Percentiles rank a stretch among this genome's conserved stretches.
Conservation (phyloP, 1,140 invertebrate species). For the Scaptomyza pallida region DNA sequence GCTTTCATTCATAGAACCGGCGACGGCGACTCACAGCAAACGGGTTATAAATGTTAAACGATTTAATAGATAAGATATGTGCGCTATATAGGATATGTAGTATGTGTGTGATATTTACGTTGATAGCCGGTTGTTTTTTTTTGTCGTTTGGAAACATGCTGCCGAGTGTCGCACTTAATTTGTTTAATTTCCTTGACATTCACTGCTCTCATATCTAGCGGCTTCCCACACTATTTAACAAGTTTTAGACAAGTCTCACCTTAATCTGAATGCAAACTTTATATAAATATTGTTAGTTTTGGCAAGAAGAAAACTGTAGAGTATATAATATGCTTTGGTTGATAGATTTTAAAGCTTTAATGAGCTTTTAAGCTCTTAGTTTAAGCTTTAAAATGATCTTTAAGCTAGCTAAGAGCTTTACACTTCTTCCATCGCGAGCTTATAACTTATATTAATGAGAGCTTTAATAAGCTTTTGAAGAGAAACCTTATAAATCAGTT, state of each 20-base stretch:
- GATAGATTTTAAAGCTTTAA: too few relatives aligned
- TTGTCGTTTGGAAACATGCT: conserved; percentile 57
- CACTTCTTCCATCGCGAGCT: too few relatives aligned
- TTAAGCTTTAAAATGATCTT: too few relatives aligned
- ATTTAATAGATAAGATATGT: conserved; percentile 78
- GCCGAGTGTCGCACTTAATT: conserved; percentile 77
- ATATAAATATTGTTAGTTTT: too few relatives aligned
- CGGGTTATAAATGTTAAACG: conserved; percentile 79
- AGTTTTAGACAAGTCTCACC: conserved; percentile 7
- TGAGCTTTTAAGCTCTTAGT: too few relatives aligned
- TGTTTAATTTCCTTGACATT: conserved; percentile 58
- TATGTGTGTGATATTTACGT: conserved; percentile 23
- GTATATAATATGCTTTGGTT: too few relatives aligned
- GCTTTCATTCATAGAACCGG: conserved; percentile 76
- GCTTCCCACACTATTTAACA: conserved; percentile 31
- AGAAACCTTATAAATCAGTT: too few relatives aligned
- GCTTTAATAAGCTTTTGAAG: too few relatives aligned
- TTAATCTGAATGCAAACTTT: background rate
- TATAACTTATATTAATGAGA: too few relatives aligned
- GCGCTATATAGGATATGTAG: conserved; percentile 18
- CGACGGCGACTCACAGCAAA: conserved; percentile 47
- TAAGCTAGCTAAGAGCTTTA: too few relatives aligned
- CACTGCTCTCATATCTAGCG: conserved; percentile 26
- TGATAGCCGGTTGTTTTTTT: conserved; percentile 10
- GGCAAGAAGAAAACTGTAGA: too few relatives aligned